Evolutionary conservation across 2,797 vertebrate genomes (phyloP).

Genomic region (Saxicola maurus): DNA sequence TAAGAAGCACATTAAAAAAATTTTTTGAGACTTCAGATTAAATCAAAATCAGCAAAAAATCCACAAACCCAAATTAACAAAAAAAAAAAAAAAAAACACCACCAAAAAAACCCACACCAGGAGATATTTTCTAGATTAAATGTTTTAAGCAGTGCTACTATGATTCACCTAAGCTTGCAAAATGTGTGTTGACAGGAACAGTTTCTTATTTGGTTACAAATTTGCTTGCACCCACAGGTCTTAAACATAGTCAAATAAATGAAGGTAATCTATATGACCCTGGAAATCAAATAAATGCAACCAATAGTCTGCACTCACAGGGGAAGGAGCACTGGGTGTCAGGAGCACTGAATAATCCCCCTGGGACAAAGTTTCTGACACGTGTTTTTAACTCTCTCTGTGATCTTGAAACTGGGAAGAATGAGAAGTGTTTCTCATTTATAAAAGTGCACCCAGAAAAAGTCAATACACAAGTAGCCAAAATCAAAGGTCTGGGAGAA

Average conservation of each 20-base stretch:
- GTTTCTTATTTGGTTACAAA: not conserved
- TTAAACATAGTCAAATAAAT: not conserved
- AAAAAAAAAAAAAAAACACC: too few species aligned
- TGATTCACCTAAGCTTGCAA: not conserved
- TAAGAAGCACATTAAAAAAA: not conserved
- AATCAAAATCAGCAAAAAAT: not conserved
- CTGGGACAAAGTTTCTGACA: not conserved
- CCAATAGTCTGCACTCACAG: not conserved
- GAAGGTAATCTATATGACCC: not conserved
- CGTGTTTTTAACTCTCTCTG: not conserved
- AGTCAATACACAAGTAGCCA: not conserved
- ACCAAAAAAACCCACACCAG: not conserved
- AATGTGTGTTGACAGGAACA: not conserved
- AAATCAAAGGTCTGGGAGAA: conserved; percentile 8
- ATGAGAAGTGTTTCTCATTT: not conserved
- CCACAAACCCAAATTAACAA: not conserved
- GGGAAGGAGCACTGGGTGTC: not conserved
- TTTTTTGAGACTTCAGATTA: not conserved
- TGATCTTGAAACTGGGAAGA: not conserved
- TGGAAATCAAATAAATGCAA: not conserved
- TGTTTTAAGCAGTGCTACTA: not conserved
- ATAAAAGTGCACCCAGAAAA: not conserved
- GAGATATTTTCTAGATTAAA: not conserved
- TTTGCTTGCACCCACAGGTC: not conserved
- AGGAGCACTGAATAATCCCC: not conserved